A percentile compares a stretch with the other conserved stretches of the same genome.
phyloP scores from a whole-genome alignment of 2,113 vertebrate genomes.

The Hassar affinis region DNA sequence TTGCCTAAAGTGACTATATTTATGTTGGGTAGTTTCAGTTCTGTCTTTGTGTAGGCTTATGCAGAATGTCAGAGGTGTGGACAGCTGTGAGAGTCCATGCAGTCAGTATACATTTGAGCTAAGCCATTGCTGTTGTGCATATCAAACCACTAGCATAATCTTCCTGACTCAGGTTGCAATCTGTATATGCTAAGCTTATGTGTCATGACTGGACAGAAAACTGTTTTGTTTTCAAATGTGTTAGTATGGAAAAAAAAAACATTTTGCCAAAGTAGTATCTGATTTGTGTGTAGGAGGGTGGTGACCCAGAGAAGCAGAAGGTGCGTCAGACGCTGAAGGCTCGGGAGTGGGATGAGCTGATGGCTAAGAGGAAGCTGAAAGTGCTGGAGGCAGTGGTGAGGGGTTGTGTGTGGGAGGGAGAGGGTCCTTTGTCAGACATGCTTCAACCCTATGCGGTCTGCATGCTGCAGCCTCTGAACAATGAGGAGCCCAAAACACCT shows the following conservation, averaged over 20 bases:
- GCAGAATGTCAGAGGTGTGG: background rate
- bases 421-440: conserved; percentile 56
- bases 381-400: conserved; percentile 82
- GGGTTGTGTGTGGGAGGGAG: conserved; percentile 84
- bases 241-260: background rate
- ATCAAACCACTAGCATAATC: background rate
- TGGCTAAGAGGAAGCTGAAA: conserved; percentile 87
- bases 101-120: background rate
- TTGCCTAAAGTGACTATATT: background rate
- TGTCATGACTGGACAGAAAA: background rate
- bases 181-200: background rate
- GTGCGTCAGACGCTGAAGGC: conserved; percentile 90
- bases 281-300: conserved; percentile 73
- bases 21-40: background rate
- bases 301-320: conserved; percentile 89
- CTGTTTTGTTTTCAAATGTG: background rate
- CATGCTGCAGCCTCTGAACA: conserved; percentile 72
- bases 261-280: background rate
- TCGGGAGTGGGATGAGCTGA: conserved; percentile 92
- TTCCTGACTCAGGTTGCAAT: background rate
- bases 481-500: conserved; percentile 73
- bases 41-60: background rate
- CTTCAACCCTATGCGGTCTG: conserved; percentile 78
- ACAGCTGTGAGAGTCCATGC: background rate
- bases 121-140: background rate